Percentiles rank a stretch among this genome's conserved stretches.
Conservation (phyloP, 2,888 invertebrate species). For the Deroplatys truncata region DNA sequence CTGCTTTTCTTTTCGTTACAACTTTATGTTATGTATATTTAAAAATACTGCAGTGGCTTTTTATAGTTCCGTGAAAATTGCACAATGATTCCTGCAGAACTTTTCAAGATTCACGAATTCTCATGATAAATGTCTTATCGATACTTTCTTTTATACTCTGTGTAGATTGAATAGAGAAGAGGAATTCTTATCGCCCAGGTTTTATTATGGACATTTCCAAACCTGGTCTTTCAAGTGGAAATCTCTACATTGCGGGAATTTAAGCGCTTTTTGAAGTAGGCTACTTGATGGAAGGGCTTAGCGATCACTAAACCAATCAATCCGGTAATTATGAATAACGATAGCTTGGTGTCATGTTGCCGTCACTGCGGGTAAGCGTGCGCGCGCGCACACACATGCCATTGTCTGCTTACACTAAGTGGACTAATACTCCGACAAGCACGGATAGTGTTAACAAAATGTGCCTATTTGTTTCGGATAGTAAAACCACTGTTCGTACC, state of each 20-base stretch:
- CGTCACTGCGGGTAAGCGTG: conserved; percentile 16
- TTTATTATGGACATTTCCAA: not conserved
- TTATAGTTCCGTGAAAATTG: too few species aligned
- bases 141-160: too few species aligned
- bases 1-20: too few species aligned
- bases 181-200: too few species aligned
- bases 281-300: conserved; percentile 22
- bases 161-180: too few species aligned
- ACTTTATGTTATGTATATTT: too few species aligned
- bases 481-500: not conserved
- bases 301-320: conserved; percentile 28
- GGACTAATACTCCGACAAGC: conserved; percentile 16
- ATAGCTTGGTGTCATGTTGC: conserved; percentile 21
- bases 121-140: too few species aligned
- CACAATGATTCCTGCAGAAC: too few species aligned
- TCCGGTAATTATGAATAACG: conserved; percentile 29
- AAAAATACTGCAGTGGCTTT: too few species aligned
- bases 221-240: not conserved
- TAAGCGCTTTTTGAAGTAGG: conserved; percentile 22
- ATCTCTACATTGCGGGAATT: not conserved
- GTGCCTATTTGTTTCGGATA: not conserved
- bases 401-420: not conserved
- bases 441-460: not conserved
- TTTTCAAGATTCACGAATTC: too few species aligned
- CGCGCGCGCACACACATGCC: too few species aligned